Base-by-base conservation (phyloP, 2,888 invertebrate genomes). In the Frankliniella intonsa region DNA sequence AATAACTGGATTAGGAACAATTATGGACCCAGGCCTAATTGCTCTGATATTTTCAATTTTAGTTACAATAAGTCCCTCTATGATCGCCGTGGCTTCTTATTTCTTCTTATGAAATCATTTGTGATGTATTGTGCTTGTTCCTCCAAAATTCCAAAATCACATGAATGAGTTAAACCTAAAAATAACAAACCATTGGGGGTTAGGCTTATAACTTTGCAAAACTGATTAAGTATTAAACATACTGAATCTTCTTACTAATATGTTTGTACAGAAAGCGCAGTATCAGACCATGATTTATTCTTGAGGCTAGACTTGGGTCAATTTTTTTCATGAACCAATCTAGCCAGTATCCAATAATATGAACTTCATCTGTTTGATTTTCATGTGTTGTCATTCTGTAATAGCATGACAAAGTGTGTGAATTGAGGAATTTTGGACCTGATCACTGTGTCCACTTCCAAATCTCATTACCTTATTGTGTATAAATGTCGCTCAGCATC, bases 311-410 rank as follows among this genome's bases (percentile, higher is more conserved):
- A 62, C 85, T 82, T 11, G 89, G 87, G 83, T 88, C 85, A 49
- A 90, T 84, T 85, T 90, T 90, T 82, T 87, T 88, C 89, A 90
- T 89, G 83, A 89, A 88, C 87, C 88, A 87, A 84, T 90, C 89
- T 81, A 90, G 85, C 90, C 90, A 90, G 83, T 88, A 88, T 3
- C 90, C 90, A 38, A 87, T 83, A 5, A 89, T 85, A 50, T 88
- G 86, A 3, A 88, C 88, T 0, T 88, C 87, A 84, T 90, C 90
- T 0, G 89, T 87, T 84, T 89, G 89, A 83, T 87, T 87, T 86
- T 90, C 90, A 83, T 90, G 90, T 0, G 89, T 90, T 0, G 89
- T 89, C 82, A 88, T 84, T 81, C 86, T 86, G 82, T 79, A 84
- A 83, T 65, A 80, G 50, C 81, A 80, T 80, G n/a, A 69, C 50